These are phyloP conservation scores for Sapayoa aenigma DNA, from an alignment of 2,113 vertebrate species.

Conservation along the genomic window DNA sequence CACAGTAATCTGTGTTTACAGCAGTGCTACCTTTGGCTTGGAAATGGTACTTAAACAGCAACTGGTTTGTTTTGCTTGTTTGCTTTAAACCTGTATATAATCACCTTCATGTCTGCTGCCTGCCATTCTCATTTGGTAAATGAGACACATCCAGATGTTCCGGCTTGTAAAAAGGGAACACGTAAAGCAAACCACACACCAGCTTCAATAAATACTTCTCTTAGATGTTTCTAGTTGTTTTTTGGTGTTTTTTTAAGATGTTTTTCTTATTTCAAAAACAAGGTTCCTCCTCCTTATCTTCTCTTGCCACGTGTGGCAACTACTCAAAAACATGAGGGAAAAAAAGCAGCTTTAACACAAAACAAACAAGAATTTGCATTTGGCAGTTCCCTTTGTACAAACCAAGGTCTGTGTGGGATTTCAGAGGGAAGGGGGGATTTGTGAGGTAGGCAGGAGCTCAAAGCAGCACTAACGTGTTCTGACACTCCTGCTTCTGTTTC, in stretches of 20 bases:
- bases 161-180: neutral
- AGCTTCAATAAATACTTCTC: neutral
- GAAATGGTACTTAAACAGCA: neutral
- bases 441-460: neutral
- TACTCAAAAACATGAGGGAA: neutral
- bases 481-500: neutral
- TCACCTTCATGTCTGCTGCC: neutral
- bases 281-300: neutral
- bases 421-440: neutral
- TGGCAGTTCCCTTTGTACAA: neutral
- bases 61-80: neutral
- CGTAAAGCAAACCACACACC: neutral
- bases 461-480: neutral
- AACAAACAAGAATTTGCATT: neutral
- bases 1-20: neutral
- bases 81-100: neutral
- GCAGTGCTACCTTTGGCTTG: neutral
- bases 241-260: neutral
- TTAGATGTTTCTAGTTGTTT: neutral
- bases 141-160: conserved; percentile 26
- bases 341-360: neutral
- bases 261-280: neutral
- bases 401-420: neutral
- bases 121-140: neutral
- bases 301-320: neutral